Evolutionary conservation across 2,888 invertebrate genomes (phyloP), one percentile per base, ranked within the genome.

Genomic region (Coleophora deauratella): DNA sequence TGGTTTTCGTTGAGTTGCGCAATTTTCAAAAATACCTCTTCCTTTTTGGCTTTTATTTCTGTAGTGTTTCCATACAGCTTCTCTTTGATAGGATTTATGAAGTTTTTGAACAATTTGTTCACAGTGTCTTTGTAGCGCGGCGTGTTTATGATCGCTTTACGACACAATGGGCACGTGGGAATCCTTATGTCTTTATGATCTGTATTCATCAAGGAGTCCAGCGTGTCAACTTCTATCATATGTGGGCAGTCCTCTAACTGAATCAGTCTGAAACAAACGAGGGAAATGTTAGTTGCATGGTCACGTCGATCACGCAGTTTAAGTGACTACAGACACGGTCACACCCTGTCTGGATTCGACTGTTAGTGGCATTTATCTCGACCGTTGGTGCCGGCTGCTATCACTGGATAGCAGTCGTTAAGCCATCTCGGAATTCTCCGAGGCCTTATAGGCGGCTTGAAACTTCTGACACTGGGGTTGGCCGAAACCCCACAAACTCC

Each of bases 151-250:
- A 92, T 88, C 0, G 87, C 78, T 12, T 86, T 86, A 39, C 87
- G 88, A 57, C 91, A 91, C 42, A 61, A 65, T 0, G 91, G 91
- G 55, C 91, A 91, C 1, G 60, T 47, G 1, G 66, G 67, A n/a
- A 85, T 70, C 13, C 59, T 47, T 28, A 80, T 58, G 1, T 58
- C 55, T 13, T 75, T 74, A 12, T 45, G 61, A 30, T 74, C 60
- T 2, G 64, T 60, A 37, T 55, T 55, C 71, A 86, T 72, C 55
- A 87, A 66, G 11, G 49, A 62, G 39, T 87, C 85, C 64, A 88
- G 72, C 32, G 72, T 73, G 12, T 72, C 63, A 1, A 86, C 60
- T 47, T 87, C 87, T 45, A 89, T 46, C 2, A 78, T 52, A 51
- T 89, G 89, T 0, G 62, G 57, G 51, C 89, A 89, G 51, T 88